Base-by-base conservation (phyloP, 2,797 vertebrate species). In the Perodicticus potto region DNA sequence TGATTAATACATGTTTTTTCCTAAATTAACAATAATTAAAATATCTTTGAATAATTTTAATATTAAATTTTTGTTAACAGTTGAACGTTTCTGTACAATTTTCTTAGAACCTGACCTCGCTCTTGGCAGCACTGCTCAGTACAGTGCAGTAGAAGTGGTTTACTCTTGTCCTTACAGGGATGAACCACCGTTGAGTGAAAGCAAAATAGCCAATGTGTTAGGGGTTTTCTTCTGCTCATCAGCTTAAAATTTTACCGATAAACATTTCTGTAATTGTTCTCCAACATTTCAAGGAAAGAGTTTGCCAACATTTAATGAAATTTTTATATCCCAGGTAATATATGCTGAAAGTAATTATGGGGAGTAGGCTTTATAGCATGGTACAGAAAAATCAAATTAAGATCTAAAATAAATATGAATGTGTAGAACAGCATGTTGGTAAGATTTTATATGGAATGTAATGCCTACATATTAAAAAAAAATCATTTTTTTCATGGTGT, bases 1-100 rank as follows among this genome's bases (percentile, higher is more conserved):
- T 97, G 80, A 93, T 96, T 96, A 97, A 96, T 95, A 95, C 80
- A 94, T 97, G 96, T 95, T 93, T 91, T 95, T 91, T 82, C 37
- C 81, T 93, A 97, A 96, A 65, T 96, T 95, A 95, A 96, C 89
- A 82, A 29, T 94, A 96, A 94, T 67, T 92, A 94, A 87, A 91
- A 57, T 86, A 82, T 82, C 91, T 92, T 89, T 90, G 94, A 95
- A 53, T 95, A 86, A 92, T 90, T 95, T 93, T 96, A 96, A 94
- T 82, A 85, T 94, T 96, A 93, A 95, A 80, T 57, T 97, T 97
- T 97, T 96, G 76, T 97, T 96, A 94, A 86, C 45, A 94, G 93
- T 61, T 95, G 86, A 87, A 82, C 77, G 91, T 90, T 96, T 97
- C 69, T 3, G 43, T 95, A 94, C 34, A 95, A 12, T 96, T 97